Conservation (phyloP, 2,113 vertebrate genomes). For the Scophthalmus maximus region DNA sequence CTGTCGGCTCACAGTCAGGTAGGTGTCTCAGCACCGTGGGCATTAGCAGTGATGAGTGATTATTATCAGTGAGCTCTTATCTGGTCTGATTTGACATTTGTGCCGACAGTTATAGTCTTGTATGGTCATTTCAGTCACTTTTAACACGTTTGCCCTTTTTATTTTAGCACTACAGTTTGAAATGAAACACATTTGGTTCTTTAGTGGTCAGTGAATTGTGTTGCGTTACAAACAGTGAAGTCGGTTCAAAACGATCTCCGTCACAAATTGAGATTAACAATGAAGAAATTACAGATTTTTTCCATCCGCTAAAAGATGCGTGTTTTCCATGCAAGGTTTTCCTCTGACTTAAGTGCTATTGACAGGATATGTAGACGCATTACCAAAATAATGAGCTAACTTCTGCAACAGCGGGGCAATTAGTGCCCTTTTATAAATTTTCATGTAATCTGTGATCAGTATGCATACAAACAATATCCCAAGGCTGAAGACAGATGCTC, state of each 20-base stretch:
- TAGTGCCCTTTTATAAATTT: too few relatives aligned
- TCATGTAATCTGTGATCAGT: neutral
- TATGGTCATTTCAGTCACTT: neutral
- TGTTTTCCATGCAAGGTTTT: too few relatives aligned
- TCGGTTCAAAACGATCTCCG: neutral
- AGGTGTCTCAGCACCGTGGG: neutral
- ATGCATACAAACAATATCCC: neutral
- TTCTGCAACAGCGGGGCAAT: too few relatives aligned
- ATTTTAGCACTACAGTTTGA: too few relatives aligned
- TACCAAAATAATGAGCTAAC: too few relatives aligned
- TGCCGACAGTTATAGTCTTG: neutral
- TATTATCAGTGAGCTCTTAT: neutral
- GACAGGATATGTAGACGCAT: too few relatives aligned
- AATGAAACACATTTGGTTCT: neutral
- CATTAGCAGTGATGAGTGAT: neutral
- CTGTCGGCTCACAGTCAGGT: neutral
- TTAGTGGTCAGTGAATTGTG: neutral
- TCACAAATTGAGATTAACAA: too few relatives aligned
- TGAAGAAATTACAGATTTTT: too few relatives aligned
- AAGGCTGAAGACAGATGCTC: neutral
- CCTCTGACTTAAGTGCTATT: too few relatives aligned
- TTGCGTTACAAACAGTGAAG: too few relatives aligned
- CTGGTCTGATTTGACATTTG: neutral
- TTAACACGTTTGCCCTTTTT: too few relatives aligned
- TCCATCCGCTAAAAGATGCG: too few relatives aligned